These are phyloP conservation scores for Thecophora atra DNA, from an alignment of 2,888 invertebrate genomes.

Conservation along the genomic window DNA sequence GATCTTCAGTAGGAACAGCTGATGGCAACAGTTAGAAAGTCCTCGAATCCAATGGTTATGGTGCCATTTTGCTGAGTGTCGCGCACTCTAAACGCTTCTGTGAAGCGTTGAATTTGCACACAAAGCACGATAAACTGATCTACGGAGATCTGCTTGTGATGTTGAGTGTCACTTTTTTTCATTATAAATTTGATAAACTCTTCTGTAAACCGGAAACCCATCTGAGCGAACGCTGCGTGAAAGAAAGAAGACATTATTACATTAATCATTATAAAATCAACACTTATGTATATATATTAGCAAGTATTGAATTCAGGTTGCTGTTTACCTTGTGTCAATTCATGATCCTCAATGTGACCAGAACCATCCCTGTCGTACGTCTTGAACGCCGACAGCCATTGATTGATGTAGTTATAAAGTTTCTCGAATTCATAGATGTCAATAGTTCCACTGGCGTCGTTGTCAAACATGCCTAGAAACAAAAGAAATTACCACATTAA, in stretches of 20 bases:
- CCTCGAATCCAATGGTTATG: conserved; percentile 89
- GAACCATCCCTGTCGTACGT: conserved; percentile 87
- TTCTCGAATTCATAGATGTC: conserved; percentile 86
- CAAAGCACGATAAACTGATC: conserved; percentile 90
- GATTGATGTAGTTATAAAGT: conserved; percentile 86
- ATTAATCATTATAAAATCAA: no score
- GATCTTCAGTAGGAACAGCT: conserved; percentile 69
- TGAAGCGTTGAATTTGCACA: conserved; percentile 88
- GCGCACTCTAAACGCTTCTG: conserved; percentile 83
- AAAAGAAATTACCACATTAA: conserved; percentile 11
- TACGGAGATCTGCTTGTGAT: conserved; percentile 75
- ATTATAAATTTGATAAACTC: conserved; percentile 80
- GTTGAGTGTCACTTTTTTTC: conserved; percentile 74
- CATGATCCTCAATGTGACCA: conserved; percentile 83
- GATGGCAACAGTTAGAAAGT: conserved; percentile 85
- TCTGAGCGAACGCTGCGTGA: conserved; percentile 78
- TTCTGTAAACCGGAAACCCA: conserved; percentile 87
- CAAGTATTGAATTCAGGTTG: not conserved
- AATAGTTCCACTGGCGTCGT: conserved; percentile 84
- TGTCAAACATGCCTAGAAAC: conserved; percentile 84
- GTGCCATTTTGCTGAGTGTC: conserved; percentile 83
- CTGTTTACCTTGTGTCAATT: conserved; percentile 76
- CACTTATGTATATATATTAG: not conserved
- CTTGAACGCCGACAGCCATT: conserved; percentile 87
- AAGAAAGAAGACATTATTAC: not conserved